phyloP scores from a whole-genome alignment of 2,797 vertebrate species.

The Halcyon smyrnensis region DNA sequence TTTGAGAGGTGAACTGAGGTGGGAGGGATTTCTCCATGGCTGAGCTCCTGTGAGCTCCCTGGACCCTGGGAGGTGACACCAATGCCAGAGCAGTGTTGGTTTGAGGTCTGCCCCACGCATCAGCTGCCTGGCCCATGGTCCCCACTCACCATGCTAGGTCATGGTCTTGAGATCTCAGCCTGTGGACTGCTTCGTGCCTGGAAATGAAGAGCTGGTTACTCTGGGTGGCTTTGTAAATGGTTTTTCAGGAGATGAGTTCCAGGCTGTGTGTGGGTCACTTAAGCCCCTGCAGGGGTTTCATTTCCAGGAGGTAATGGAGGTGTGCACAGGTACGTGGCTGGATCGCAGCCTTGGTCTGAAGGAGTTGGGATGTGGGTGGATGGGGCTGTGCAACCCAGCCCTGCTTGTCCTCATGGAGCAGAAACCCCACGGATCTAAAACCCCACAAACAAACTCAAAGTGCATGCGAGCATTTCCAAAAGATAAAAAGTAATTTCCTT shows the following conservation, averaged over 20 bases:
- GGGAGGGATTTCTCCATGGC: not conserved
- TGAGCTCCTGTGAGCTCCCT: rapidly evolving
- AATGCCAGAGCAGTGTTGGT: not conserved
- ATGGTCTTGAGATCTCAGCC: not conserved
- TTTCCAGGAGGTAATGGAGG: not conserved
- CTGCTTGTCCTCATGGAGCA: no score
- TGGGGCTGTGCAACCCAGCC: not conserved
- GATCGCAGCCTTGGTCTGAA: not conserved
- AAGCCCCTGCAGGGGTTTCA: rapidly evolving
- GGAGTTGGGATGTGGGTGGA: rapidly evolving
- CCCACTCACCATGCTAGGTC: not conserved
- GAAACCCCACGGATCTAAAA: not conserved
- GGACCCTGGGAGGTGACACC: rapidly evolving
- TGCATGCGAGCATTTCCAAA: not conserved
- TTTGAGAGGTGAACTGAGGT: not conserved
- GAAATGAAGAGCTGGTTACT: not conserved
- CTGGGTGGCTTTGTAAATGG: not conserved
- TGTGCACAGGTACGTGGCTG: rapidly evolving
- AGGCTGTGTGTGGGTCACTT: not conserved
- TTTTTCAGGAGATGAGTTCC: not conserved
- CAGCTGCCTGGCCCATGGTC: no score
- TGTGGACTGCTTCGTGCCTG: rapidly evolving
- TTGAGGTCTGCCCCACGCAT: not conserved
- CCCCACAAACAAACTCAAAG: not conserved
- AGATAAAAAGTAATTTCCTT: not conserved